These are phyloP conservation scores for Brachyopa scutellaris DNA, from an alignment of 2,888 invertebrate species.

Conservation along the genomic window DNA sequence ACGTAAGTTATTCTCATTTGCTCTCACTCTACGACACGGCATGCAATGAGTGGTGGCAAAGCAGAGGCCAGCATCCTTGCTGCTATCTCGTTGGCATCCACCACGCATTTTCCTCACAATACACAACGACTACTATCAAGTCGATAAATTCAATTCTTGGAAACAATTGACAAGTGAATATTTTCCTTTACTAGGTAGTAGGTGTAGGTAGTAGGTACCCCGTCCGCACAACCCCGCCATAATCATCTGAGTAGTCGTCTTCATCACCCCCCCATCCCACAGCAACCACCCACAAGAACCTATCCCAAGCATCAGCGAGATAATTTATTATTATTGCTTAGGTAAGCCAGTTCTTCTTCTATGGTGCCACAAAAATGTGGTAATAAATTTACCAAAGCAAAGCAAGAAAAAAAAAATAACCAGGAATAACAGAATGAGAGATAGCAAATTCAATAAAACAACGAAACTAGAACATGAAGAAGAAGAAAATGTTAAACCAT, in stretches of 20 bases:
- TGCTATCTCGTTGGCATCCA: conserved; percentile 14
- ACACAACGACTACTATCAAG: conserved; percentile 23
- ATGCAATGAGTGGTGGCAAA: conserved; percentile 10
- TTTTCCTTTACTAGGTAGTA: conserved; percentile 41
- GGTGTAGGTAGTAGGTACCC: too few relatives aligned
- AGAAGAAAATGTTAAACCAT: too few relatives aligned
- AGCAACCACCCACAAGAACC: conserved; percentile 10
- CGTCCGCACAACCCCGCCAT: conserved; percentile 40
- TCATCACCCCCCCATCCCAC: conserved; percentile 28
- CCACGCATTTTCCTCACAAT: conserved; percentile 28
- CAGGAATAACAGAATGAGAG: conserved; percentile 20
- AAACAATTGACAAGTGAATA: conserved; percentile 72
- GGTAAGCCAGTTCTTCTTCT: conserved; percentile 69
- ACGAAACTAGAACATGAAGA: conserved; percentile 43
- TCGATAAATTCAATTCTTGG: conserved; percentile 71
- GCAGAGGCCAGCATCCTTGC: conserved; percentile 39
- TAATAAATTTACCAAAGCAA: conserved; percentile 66
- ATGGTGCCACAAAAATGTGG: conserved; percentile 71
- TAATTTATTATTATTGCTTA: conserved; percentile 73
- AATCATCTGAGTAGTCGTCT: conserved; percentile 31
- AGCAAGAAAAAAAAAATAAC: conserved; percentile 7
- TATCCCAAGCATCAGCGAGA: conserved; percentile 59
- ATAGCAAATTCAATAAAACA: conserved; percentile 66
- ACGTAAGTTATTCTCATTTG: conserved; percentile 67
- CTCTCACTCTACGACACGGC: conserved; percentile 7